These are phyloP conservation scores for Elanus axillaris DNA, from an alignment of 2,113 vertebrate genomes.

Conservation along the genomic window DNA sequence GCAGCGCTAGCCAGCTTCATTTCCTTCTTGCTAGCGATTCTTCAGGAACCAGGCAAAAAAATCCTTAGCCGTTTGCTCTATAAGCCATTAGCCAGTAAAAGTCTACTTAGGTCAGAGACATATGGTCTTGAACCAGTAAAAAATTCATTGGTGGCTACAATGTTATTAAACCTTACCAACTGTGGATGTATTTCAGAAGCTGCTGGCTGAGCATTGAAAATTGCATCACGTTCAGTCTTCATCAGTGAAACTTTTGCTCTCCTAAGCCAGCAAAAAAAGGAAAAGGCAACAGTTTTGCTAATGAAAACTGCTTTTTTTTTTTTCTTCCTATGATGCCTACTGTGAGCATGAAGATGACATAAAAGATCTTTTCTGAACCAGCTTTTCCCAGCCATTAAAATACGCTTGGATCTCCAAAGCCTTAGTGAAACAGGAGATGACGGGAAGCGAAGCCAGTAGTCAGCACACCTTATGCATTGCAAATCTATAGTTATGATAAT, in stretches of 20 bases:
- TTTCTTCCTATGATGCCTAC: background rate
- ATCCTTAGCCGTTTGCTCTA: background rate
- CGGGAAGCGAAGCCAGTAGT: background rate
- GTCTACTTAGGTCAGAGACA: background rate
- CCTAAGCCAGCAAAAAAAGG: background rate
- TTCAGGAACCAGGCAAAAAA: background rate
- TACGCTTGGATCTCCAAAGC: background rate
- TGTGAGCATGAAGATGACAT: background rate
- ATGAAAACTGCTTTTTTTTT: background rate
- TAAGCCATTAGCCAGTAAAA: background rate
- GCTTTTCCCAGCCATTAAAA: background rate
- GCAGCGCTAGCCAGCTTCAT: background rate
- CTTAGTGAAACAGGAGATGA: background rate
- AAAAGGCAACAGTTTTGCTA: background rate
- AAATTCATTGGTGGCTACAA: background rate
- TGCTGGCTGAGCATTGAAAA: background rate
- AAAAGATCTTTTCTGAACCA: background rate
- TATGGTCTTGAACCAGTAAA: background rate
- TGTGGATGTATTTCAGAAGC: background rate
- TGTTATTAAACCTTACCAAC: background rate
- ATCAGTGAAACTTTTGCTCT: background rate
- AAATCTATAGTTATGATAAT: background rate
- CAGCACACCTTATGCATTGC: background rate
- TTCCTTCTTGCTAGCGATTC: background rate
- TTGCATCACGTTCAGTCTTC: rapidly evolving